These are phyloP conservation scores for Melinaea menophilus DNA, from an alignment of 2,888 invertebrate genomes.

Conservation along the genomic window DNA sequence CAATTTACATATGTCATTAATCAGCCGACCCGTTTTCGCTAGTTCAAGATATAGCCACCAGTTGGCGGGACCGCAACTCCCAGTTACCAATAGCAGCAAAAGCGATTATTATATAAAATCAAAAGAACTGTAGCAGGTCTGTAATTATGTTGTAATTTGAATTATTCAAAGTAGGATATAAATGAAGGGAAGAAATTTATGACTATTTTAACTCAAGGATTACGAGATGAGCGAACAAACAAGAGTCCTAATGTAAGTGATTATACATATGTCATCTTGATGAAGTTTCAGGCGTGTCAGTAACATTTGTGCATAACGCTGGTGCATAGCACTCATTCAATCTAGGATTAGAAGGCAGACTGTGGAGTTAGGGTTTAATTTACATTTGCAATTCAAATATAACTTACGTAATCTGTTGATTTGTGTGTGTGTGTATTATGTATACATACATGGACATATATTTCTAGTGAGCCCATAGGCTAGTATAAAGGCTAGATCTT, in stretches of 20 bases:
- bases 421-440: constrained; percentile 38
- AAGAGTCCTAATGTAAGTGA: constrained; percentile 1
- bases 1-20: too few species aligned
- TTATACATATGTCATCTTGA: too few species aligned
- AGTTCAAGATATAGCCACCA: too few species aligned
- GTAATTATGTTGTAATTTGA: too few species aligned
- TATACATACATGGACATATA: constrained; percentile 28
- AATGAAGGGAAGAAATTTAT: constrained; percentile 6
- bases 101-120: too few species aligned
- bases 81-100: too few species aligned
- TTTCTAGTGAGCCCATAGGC: neutral
- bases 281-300: neutral
- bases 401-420: constrained; percentile 43
- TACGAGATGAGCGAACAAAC: constrained; percentile 13
- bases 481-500: too few species aligned
- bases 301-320: constrained; percentile 11
- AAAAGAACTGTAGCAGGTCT: too few species aligned
- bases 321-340: constrained; percentile 23
- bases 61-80: too few species aligned
- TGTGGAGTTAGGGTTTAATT: constrained; percentile 40
- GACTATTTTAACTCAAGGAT: constrained; percentile 18
- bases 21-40: too few species aligned
- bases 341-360: constrained; percentile 21
- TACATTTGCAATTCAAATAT: constrained; percentile 55
- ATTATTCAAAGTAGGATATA: too few species aligned